Evolutionary conservation across 2,888 invertebrate genomes (phyloP).

Genomic region (Xylocampa areola): DNA sequence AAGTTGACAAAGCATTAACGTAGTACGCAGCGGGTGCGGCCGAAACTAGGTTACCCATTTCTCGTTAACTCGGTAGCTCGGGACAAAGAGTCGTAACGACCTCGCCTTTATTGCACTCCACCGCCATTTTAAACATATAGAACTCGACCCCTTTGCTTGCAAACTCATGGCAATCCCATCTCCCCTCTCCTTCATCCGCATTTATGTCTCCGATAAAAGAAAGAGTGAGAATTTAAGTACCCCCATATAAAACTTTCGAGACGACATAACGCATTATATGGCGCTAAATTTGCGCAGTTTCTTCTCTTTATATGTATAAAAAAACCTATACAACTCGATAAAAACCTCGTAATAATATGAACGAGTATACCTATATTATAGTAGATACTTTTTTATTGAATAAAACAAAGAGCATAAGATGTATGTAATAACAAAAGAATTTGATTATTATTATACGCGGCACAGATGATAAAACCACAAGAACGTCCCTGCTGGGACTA

Average conservation of each 20-base stretch:
- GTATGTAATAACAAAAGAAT: constrained; percentile 46
- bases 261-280: constrained; percentile 59
- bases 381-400: constrained; percentile 25
- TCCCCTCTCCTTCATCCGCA: constrained; percentile 61
- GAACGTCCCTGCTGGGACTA: constrained; percentile 41
- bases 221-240: constrained; percentile 59
- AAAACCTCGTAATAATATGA: constrained; percentile 36
- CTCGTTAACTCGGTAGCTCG: constrained; percentile 66
- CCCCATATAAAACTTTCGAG: constrained; percentile 61
- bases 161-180: constrained; percentile 64
- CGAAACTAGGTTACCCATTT: constrained; percentile 87
- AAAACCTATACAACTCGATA: constrained; percentile 42
- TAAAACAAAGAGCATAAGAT: constrained; percentile 45
- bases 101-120: constrained; percentile 68
- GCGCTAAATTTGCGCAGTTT: constrained; percentile 61
- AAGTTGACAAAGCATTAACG: constrained; percentile 72
- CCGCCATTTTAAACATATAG: constrained; percentile 72
- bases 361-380: not conserved
- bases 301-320: constrained; percentile 34
- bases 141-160: constrained; percentile 72
- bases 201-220: constrained; percentile 54
- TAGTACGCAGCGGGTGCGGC: constrained; percentile 79
- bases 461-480: constrained; percentile 44
- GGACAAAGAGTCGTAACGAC: constrained; percentile 73
- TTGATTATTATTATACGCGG: constrained; percentile 37